Conservation (phyloP, 1,140 invertebrate species). For the Tetragnatha versicolor region DNA sequence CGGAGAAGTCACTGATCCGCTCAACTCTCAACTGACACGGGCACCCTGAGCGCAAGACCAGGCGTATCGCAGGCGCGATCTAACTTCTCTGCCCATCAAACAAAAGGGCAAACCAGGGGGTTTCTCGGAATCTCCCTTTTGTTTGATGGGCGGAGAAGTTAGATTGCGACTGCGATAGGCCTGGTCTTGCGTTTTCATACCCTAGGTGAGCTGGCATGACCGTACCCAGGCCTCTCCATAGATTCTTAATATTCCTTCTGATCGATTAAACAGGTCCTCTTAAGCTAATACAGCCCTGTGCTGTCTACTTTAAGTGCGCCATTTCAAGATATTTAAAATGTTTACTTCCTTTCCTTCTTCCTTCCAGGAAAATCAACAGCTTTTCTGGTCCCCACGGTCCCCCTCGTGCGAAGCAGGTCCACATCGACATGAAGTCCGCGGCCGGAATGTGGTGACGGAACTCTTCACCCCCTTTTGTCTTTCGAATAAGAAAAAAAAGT, state of each 20-base stretch:
- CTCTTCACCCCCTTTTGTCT: not conserved
- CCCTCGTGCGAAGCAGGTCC: constrained; percentile 3
- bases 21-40: no score
- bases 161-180: not conserved
- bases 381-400: constrained; percentile 30
- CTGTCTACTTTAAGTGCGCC: no score
- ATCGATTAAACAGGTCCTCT: not conserved
- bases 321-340: not conserved
- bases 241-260: not conserved
- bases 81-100: no score
- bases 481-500: no score
- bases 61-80: no score
- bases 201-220: no score
- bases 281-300: not conserved
- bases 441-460: constrained; percentile 29
- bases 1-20: no score
- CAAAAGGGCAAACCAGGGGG: no score
- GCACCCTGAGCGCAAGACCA: no score
- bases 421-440: constrained; percentile 31
- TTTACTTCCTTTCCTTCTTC: not conserved
- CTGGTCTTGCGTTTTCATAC: not conserved
- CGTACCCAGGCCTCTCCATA: no score
- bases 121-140: no score
- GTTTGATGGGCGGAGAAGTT: not conserved
- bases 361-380: constrained; percentile 47